Evolutionary conservation across 2,888 invertebrate genomes (phyloP), one percentile per base, ranked within the genome.

Genomic region (Eledone cirrhosa): DNA sequence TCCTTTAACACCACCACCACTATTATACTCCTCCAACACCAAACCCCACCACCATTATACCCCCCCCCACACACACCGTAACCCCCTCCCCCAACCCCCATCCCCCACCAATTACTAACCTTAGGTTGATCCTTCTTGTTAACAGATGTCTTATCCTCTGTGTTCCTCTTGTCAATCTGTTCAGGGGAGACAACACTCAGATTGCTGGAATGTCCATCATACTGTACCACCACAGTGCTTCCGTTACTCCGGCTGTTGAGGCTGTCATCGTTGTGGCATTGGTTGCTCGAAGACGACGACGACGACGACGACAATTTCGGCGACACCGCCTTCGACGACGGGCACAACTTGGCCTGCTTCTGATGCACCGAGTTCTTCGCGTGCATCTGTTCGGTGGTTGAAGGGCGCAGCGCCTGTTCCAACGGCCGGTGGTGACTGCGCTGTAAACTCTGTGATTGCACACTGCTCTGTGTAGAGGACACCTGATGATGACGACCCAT

Each of bases 101-200:
- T n/a, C n/a, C n/a, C n/a, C n/a, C n/a, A n/a, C n/a, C n/a, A n/a
- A n/a, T n/a, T 29, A 29, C 19, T 77, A 22, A 77, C 77, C 59
- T 77, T 53, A 31, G 47, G 77, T 22, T 59, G 72, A n/a, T 72
- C 72, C 72, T 72, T 72, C 41, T 72, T 72, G 29, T 72, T 72
- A 72, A 22, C 41, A n/a, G 72, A 72, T 72, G 31, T 31, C 31
- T 72, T 72, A 8, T 72, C 72, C 4, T 72, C 72, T 5, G 33
- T 31, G 19, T 31, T 72, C 31, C 72, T 31, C 22, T 41, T 33
- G 22, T 72, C 72, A 31, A 33, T 13, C 11, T 41, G 41, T 24
- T 72, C 72, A 41, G 31, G 31, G 13, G 31, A 41, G 31, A 41
- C 41, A 16, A 41, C 72, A 31, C 72, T 41, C 31, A 41, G 48